Base-by-base conservation (phyloP, 2,797 vertebrate species). In the Florisuga fusca region DNA sequence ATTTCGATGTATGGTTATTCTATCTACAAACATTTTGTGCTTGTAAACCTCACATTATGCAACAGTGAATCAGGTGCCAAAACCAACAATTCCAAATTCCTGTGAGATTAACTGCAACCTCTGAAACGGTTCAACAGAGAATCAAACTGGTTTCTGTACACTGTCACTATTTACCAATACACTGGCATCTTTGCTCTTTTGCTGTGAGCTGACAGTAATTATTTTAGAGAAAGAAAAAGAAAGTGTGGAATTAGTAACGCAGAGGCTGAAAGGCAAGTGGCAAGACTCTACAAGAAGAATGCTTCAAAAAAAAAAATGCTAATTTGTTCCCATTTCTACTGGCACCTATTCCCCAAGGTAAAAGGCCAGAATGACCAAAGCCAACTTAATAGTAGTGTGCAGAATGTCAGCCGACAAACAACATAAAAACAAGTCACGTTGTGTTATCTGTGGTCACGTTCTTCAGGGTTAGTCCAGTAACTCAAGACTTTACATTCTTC, bases 381-480 rank as follows among this genome's bases (percentile, higher is more conserved):
- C 97, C 97, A 94, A 82, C 84, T 91, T 89, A 94, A 96, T 67
- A 97, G 95, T 92, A 95, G 96, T 97, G 98, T 97, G 97, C 97
- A 96, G 94, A 96, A 95, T 61, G 97, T 97, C 97, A 98, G 98
- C 97, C 64, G 94, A 98, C 98, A 98, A 91, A 98, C 98, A 97
- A 96, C 97, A 98, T 97, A 87, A 95, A 97, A 97, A 98, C 97
- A 97, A 96, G 96, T 97, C 98, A 98, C 95, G 45, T 95, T 91
- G 90, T 97, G 97, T 98, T 98, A 98, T 98, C 97, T 97, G 97
- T 98, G 97, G 97, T 96, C 97, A 98, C 89, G 94, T 80, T 97
- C 97, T 97, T 97, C 97, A 97, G 96, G 97, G 97, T 98, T 98
- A 98, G 98, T 98, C 97, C 97, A 97, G 97, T 96, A 98, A 98